Conservation (phyloP, 2,888 invertebrate species). For the Cryptocheilus praepositus region DNA sequence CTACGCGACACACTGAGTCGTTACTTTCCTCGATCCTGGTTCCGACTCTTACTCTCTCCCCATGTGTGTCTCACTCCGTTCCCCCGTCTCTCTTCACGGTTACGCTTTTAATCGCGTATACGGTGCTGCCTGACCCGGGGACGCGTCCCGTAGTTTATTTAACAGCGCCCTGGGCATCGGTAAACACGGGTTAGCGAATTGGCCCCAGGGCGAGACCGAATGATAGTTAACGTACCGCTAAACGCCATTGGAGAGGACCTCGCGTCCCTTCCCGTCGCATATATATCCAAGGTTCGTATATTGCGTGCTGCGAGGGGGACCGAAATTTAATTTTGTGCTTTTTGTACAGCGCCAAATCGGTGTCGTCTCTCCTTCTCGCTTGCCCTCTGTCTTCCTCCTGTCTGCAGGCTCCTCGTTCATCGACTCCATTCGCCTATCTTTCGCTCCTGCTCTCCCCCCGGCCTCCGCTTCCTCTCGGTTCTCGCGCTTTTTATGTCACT, state of each 20-base stretch:
- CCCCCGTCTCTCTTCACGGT: conserved; percentile 31
- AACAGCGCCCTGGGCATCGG: conserved; percentile 73
- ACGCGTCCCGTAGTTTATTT: conserved; percentile 70
- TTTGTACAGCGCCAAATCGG: conserved; percentile 72
- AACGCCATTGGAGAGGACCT: conserved; percentile 71
- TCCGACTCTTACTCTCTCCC: conserved; percentile 3
- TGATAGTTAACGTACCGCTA: conserved; percentile 74
- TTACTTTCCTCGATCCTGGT: conserved; percentile 24
- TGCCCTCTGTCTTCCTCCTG: conserved; percentile 20
- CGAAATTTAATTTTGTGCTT: conserved; percentile 74
- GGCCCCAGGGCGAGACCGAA: conserved; percentile 72
- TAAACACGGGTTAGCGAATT: conserved; percentile 75
- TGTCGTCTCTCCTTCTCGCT: conserved; percentile 32
- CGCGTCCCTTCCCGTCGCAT: conserved; percentile 48
- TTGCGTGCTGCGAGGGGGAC: conserved; percentile 67
- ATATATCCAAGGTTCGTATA: conserved; percentile 61
- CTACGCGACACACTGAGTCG: not conserved
- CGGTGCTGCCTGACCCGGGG: conserved; percentile 50
- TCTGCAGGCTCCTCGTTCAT: conserved; percentile 3
- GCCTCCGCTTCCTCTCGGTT: conserved; percentile 22
- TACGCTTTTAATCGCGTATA: conserved; percentile 58
- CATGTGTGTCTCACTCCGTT: not conserved
- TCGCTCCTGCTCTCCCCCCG: not conserved
- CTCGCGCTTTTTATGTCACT: conserved; percentile 16
- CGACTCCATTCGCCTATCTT: conserved; percentile 20